These are phyloP conservation scores for Harpegnathos saltator DNA, from an alignment of 1,140 invertebrate species.

Conservation along the genomic window DNA sequence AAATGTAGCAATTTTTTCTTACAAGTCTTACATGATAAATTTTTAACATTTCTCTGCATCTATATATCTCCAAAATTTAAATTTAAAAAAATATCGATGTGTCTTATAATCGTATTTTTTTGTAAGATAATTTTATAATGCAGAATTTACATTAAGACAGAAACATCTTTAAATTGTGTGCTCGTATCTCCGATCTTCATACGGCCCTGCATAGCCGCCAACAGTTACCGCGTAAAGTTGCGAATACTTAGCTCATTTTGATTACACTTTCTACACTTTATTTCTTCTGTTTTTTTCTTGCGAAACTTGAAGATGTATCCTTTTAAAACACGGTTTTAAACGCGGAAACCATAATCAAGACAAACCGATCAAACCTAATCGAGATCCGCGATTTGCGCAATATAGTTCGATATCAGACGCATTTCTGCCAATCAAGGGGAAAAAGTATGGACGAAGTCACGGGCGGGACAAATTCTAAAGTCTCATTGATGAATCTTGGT, in stretches of 20 bases:
- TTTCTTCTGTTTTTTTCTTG: not conserved
- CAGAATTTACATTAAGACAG: not conserved
- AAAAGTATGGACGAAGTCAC: not conserved
- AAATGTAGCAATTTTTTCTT: not conserved
- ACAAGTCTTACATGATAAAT: not conserved
- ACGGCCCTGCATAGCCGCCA: not conserved
- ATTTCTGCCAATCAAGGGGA: not conserved
- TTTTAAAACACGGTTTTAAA: not conserved
- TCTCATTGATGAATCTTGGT: not conserved
- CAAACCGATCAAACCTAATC: not conserved
- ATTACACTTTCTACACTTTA: not conserved
- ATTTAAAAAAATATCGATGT: not conserved
- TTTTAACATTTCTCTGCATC: not conserved
- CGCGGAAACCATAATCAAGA: not conserved
- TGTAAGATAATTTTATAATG: too few species aligned
- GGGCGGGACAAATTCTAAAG: constrained; percentile 41
- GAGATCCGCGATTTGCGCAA: not conserved
- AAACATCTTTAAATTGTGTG: not conserved
- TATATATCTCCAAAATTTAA: not conserved
- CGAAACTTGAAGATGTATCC: not conserved
- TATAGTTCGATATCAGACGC: not conserved
- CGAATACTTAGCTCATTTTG: too few species aligned
- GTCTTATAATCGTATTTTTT: not conserved
- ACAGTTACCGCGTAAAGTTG: not conserved
- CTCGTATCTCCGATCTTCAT: not conserved